Evolutionary conservation across 2,113 vertebrate species (phyloP).

Genomic region (Melanotaenia duboulayi): DNA sequence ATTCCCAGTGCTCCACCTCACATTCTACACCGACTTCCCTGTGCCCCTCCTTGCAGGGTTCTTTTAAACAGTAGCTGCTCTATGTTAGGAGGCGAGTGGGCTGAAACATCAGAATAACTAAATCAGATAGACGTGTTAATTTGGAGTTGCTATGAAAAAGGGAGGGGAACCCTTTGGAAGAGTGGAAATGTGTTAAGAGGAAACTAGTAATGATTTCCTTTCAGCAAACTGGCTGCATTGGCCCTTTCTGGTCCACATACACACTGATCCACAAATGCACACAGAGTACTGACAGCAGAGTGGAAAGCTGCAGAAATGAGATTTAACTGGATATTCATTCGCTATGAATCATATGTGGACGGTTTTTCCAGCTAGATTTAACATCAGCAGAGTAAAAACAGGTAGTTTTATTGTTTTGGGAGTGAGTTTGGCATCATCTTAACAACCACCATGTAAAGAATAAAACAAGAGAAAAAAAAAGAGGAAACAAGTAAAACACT

Average conservation of each 20-base stretch:
- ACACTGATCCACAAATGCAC: slow-evolving; percentile 15
- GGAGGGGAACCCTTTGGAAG: slow-evolving; percentile 41
- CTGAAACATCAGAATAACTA: slow-evolving; percentile 64
- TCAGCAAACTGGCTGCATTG: slow-evolving; percentile 54
- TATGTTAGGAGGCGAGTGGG: slow-evolving; percentile 66
- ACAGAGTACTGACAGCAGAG: slow-evolving; percentile 33
- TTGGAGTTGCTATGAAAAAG: slow-evolving; percentile 64
- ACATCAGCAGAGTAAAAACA: slow-evolving; percentile 2
- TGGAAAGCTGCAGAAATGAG: slow-evolving; percentile 22
- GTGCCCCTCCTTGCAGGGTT: slow-evolving; percentile 50
- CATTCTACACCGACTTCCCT: slow-evolving; percentile 55
- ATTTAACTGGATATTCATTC: slow-evolving; percentile 17
- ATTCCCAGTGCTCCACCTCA: slow-evolving; percentile 51
- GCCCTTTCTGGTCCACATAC: slow-evolving; percentile 37
- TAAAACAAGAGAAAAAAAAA: too few species aligned
- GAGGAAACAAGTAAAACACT: neutral
- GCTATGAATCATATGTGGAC: slow-evolving; percentile 19
- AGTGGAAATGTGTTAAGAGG: slow-evolving; percentile 47
- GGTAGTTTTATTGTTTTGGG: slow-evolving; percentile 13
- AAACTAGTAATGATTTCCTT: slow-evolving; percentile 71
- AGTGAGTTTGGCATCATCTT: neutral
- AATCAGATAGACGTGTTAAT: slow-evolving; percentile 68
- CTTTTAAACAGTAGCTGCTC: slow-evolving; percentile 74
- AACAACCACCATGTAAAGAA: too few species aligned
- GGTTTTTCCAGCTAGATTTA: slow-evolving; percentile 19